Evolutionary conservation across 2,888 invertebrate species (phyloP).

Genomic region (Dryobota labecula): DNA sequence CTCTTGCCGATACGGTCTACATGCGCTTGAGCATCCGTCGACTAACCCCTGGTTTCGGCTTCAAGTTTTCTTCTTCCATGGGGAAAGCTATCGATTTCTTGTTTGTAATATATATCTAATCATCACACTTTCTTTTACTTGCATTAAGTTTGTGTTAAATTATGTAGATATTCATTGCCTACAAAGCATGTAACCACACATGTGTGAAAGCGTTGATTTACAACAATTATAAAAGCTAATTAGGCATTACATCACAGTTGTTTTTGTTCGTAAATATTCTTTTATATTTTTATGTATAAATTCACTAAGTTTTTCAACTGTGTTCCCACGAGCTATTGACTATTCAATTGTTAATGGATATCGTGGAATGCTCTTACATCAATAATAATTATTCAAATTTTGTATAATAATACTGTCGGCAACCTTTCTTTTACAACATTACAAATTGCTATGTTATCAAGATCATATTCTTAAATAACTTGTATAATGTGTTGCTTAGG

Average conservation of each 20-base stretch:
- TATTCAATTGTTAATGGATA: conserved; percentile 78
- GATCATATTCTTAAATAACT: conserved; percentile 67
- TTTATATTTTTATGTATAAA: conserved; percentile 58
- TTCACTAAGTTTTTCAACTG: conserved; percentile 75
- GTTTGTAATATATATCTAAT: conserved; percentile 64
- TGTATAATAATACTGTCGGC: conserved; percentile 73
- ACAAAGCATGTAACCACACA: conserved; percentile 39
- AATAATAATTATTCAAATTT: conserved; percentile 82
- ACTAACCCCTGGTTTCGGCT: conserved; percentile 82
- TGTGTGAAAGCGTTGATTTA: conserved; percentile 60
- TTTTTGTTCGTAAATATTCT: conserved; percentile 71
- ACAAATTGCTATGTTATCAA: conserved; percentile 70
- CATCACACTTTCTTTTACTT: conserved; percentile 52
- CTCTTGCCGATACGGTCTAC: conserved; percentile 88
- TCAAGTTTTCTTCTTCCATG: conserved; percentile 72
- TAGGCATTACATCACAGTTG: conserved; percentile 65
- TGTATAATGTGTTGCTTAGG: conserved; percentile 52
- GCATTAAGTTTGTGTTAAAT: conserved; percentile 22
- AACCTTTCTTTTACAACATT: conserved; percentile 75
- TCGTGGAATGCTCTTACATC: conserved; percentile 71
- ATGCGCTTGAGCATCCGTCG: conserved; percentile 83
- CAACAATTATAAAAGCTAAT: conserved; percentile 62
- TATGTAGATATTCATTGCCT: conserved; percentile 36
- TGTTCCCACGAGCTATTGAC: conserved; percentile 82
- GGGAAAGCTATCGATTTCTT: conserved; percentile 74